These are phyloP conservation scores for Oncorhynchus gorbuscha DNA, from an alignment of 2,113 vertebrate genomes.

Conservation along the genomic window DNA sequence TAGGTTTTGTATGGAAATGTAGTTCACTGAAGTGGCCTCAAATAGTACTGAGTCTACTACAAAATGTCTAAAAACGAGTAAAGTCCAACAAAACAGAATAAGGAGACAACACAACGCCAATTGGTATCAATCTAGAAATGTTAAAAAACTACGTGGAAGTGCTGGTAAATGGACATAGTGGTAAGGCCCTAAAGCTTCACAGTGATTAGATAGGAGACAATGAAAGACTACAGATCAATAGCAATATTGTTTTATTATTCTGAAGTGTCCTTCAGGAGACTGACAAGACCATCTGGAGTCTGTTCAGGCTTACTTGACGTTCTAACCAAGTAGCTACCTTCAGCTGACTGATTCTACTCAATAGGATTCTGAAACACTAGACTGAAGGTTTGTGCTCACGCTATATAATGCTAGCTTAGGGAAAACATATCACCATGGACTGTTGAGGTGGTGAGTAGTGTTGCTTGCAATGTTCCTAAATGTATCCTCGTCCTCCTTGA, in stretches of 20 bases:
- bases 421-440: neutral
- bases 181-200: constrained; percentile 36
- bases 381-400: too few relatives aligned
- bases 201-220: constrained; percentile 62
- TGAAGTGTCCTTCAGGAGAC: constrained; percentile 53
- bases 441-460: neutral
- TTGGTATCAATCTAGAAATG: constrained; percentile 55
- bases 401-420: too few relatives aligned
- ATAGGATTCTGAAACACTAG: neutral
- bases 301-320: neutral
- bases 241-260: constrained; percentile 69
- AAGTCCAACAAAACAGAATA: constrained; percentile 34
- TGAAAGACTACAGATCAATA: constrained; percentile 67
- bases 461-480: too few relatives aligned
- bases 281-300: neutral
- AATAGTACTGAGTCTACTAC: neutral
- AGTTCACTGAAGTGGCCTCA: too few relatives aligned
- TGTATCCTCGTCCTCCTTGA: constrained; percentile 46
- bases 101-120: constrained; percentile 43
- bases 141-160: constrained; percentile 46
- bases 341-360: neutral
- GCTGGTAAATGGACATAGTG: constrained; percentile 47
- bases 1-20: neutral
- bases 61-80: neutral
- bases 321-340: neutral